Percentiles rank a stretch among this genome's conserved stretches.
Conservation (phyloP, 2,797 vertebrate genomes). For the Myioborus miniatus region DNA sequence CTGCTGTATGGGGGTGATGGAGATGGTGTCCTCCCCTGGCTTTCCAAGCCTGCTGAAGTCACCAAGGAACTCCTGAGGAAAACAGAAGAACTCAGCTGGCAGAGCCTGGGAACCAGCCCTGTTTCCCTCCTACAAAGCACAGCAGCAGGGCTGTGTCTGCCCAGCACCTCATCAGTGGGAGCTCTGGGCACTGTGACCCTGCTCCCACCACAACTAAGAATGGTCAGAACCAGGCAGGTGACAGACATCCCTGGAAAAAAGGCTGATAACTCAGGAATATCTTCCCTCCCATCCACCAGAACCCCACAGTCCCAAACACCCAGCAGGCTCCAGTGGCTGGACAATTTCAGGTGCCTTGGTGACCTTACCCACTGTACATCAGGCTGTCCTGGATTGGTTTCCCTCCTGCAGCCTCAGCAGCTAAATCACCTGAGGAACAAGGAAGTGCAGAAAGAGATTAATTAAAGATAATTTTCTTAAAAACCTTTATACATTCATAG, state of each 20-base stretch:
- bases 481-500: background rate
- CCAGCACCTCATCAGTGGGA: background rate
- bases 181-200: background rate
- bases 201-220: background rate
- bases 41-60: conserved; percentile 79
- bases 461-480: background rate
- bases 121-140: background rate
- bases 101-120: background rate
- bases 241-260: background rate
- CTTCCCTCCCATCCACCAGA: background rate
- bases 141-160: background rate
- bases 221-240: background rate
- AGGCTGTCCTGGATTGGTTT: conserved; percentile 85
- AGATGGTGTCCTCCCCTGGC: conserved; percentile 80
- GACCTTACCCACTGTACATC: conserved; percentile 88
- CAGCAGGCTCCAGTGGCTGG: background rate
- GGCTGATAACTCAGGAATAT: background rate
- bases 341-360: background rate
- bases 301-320: background rate
- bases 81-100: background rate
- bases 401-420: conserved; percentile 76
- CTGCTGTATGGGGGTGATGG: conserved; percentile 78
- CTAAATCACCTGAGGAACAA: conserved; percentile 80
- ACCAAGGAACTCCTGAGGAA: conserved; percentile 79
- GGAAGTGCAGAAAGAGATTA: background rate